phyloP scores from a whole-genome alignment of 2,888 invertebrate species.

The Odontothrips loti region DNA sequence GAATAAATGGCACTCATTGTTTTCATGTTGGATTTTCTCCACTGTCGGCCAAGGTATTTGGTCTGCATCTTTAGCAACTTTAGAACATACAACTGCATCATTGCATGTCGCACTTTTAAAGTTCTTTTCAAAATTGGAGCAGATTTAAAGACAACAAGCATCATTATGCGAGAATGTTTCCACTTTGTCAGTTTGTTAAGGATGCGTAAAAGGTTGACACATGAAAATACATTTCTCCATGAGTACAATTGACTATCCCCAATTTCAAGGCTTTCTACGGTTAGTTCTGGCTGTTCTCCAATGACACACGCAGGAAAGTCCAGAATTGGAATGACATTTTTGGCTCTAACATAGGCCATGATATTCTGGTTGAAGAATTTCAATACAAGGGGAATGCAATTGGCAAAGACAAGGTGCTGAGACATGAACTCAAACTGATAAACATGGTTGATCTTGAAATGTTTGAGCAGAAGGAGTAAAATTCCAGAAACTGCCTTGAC shows the following conservation, averaged over 20 bases:
- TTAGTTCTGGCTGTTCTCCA: slow-evolving; percentile 90
- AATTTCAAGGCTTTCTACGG: slow-evolving; percentile 83
- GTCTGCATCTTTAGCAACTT: slow-evolving; percentile 99
- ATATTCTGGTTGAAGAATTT: slow-evolving; percentile 99
- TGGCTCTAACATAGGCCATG: slow-evolving; percentile 87
- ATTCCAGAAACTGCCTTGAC: slow-evolving; percentile 94
- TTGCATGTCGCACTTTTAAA: slow-evolving; percentile 88
- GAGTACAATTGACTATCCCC: slow-evolving; percentile 81
- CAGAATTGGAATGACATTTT: slow-evolving; percentile 85
- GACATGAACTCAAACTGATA: slow-evolving; percentile 99
- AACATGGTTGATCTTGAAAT: slow-evolving; percentile 94
- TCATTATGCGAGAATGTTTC: slow-evolving; percentile 99
- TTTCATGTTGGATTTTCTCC: slow-evolving; percentile 99
- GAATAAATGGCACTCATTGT: slow-evolving; percentile 98
- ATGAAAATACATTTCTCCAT: slow-evolving; percentile 97
- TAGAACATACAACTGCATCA: slow-evolving; percentile 96
- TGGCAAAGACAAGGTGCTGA: slow-evolving; percentile 97
- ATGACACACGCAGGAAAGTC: slow-evolving; percentile 96
- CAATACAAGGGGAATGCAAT: slow-evolving; percentile 95
- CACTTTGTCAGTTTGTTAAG: slow-evolving; percentile 98
- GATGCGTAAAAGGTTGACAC: slow-evolving; percentile 92
- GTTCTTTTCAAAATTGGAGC: slow-evolving; percentile 96
- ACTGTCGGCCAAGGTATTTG: slow-evolving; percentile 96
- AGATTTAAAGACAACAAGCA: slow-evolving; percentile 99
- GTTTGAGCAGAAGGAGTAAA: slow-evolving; percentile 85